These are phyloP conservation scores for Meloidogyne exigua DNA, from an alignment of 1,140 invertebrate species.

Conservation along the genomic window DNA sequence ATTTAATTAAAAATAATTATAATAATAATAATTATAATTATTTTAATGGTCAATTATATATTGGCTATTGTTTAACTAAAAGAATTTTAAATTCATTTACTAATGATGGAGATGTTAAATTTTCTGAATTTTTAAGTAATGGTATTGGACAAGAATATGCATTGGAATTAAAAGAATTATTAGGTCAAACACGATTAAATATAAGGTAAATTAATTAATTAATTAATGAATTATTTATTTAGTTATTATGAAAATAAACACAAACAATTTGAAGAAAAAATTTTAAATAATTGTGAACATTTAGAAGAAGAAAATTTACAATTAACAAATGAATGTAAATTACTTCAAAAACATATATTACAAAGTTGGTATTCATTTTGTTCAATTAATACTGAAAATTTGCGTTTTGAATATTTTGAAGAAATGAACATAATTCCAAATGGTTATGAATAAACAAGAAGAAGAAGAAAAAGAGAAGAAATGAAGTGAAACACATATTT, in stretches of 20 bases:
- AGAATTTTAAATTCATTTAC: conserved; percentile 3
- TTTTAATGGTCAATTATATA: neutral
- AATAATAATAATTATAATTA: too few relatives aligned
- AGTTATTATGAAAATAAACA: neutral
- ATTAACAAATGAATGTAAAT: neutral
- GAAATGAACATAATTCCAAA: neutral
- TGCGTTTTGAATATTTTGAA: neutral
- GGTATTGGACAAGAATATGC: neutral
- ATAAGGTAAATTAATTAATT: neutral
- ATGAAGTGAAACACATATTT: too few relatives aligned
- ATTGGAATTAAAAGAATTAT: neutral
- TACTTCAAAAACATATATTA: neutral
- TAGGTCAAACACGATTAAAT: neutral
- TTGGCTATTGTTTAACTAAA: neutral
- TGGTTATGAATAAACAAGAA: neutral
- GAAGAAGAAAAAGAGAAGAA: neutral
- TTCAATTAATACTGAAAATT: neutral
- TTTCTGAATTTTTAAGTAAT: conserved; percentile 5
- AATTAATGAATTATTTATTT: too few relatives aligned
- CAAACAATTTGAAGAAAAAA: neutral
- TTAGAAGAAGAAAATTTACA: neutral
- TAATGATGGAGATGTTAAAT: neutral
- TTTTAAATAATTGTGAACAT: neutral
- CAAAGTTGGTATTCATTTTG: conserved; percentile 1
- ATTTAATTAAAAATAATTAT: neutral